Conservation (phyloP, 1,140 invertebrate genomes). For the Eurosta solidaginis region DNA sequence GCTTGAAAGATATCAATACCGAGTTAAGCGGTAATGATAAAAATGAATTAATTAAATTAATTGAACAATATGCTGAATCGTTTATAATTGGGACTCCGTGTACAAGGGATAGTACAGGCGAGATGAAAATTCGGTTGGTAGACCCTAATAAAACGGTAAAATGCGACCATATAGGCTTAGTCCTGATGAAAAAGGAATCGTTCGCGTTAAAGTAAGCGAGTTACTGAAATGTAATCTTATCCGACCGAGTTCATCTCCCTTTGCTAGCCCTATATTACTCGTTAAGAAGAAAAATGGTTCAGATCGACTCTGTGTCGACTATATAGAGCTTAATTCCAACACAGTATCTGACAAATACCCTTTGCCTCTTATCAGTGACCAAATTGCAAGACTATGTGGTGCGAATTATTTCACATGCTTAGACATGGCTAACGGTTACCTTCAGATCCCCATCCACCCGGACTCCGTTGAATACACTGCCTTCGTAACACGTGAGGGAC, state of each 20-base stretch:
- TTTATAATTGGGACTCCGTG: conserved; percentile 37
- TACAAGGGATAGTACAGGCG: too few species aligned
- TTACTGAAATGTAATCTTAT: conserved; percentile 44
- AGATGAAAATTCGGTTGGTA: conserved; percentile 36
- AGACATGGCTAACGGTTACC: conserved; percentile 54
- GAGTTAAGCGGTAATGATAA: conserved; percentile 31
- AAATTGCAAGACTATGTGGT: conserved; percentile 52
- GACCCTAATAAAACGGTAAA: conserved; percentile 29
- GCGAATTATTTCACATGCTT: too few species aligned
- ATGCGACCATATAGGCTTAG: conserved; percentile 3
- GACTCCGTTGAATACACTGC: conserved; percentile 40
- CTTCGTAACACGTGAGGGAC: too few species aligned
- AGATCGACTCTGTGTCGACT: too few species aligned
- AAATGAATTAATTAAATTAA: conserved; percentile 31
- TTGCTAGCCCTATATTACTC: conserved; percentile 56
- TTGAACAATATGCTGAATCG: conserved; percentile 33
- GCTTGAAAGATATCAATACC: conserved; percentile 32
- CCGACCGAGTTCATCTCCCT: conserved; percentile 50
- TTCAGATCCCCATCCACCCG: conserved; percentile 33
- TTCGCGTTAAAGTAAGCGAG: conserved; percentile 41
- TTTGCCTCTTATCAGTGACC: conserved; percentile 59
- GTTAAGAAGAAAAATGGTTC: too few species aligned
- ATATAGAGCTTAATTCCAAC: too few species aligned
- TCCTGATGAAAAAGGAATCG: conserved; percentile 23
- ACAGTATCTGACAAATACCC: conserved; percentile 56